Evolutionary conservation across 2,113 vertebrate species (phyloP).

Genomic region (Apteryx mantelli): DNA sequence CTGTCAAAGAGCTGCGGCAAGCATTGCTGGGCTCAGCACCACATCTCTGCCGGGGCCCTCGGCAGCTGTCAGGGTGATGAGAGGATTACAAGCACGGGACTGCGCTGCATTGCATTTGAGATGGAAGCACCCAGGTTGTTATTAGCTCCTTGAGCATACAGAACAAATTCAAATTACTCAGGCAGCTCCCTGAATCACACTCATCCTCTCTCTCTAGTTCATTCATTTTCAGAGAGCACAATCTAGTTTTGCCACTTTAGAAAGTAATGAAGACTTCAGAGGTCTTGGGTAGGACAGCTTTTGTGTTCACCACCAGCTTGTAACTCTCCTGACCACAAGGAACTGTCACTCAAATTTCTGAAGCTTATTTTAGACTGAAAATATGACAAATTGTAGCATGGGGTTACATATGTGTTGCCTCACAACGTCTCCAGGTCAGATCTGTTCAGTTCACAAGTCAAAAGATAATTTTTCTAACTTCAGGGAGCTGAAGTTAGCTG

Average conservation of each 20-base stretch:
- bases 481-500: neutral
- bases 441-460: neutral
- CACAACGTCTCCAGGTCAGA: neutral
- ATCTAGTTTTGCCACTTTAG: neutral
- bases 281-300: neutral
- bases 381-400: neutral
- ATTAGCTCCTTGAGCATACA: neutral
- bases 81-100: neutral
- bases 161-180: neutral
- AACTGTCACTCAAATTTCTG: too few species aligned
- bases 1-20: neutral
- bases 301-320: too few species aligned
- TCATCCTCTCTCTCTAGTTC: neutral
- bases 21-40: neutral
- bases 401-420: neutral
- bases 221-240: neutral
- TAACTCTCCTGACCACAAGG: too few species aligned
- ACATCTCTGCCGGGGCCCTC: neutral
- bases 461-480: neutral
- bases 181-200: neutral
- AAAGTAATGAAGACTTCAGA: too few species aligned
- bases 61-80: neutral
- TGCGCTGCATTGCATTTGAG: neutral
- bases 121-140: neutral
- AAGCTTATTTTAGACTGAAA: neutral